Evolutionary conservation across 2,113 vertebrate genomes (phyloP).

Genomic region (Collichthys lucidus): DNA sequence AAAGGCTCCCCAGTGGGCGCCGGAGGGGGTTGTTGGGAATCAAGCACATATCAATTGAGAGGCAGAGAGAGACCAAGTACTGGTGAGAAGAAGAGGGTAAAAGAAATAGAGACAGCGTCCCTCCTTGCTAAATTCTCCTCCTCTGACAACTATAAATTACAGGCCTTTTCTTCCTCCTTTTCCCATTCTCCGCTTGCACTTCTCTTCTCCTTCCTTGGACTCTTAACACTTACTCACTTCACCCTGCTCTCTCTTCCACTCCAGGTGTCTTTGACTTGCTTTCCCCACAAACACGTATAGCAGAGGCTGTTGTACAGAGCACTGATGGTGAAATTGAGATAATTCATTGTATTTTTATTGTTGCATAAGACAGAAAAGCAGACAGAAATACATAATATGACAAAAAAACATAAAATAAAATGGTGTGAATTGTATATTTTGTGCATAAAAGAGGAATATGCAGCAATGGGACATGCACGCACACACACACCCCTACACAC

Average conservation of each 20-base stretch:
- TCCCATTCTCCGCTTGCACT: constrained; percentile 1
- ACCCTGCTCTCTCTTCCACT: background rate
- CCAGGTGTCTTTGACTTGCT: constrained; percentile 12
- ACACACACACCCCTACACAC: constrained; percentile 42
- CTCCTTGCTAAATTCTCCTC: constrained; percentile 4
- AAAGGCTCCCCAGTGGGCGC: constrained; percentile 95
- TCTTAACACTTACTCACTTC: background rate
- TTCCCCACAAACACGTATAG: constrained; percentile 17
- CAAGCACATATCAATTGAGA: constrained; percentile 99
- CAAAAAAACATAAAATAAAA: background rate
- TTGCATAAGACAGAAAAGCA: background rate
- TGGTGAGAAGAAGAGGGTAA: constrained; percentile 86
- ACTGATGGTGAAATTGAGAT: background rate
- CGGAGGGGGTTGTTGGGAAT: constrained; percentile 96
- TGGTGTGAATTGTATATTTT: background rate
- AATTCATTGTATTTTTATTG: background rate
- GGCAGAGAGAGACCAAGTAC: constrained; percentile 84
- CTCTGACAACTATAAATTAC: constrained; percentile 48
- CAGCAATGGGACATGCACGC: constrained; percentile 34
- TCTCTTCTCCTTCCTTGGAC: background rate
- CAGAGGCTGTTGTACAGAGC: constrained; percentile 4
- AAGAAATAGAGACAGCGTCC: constrained; percentile 41
- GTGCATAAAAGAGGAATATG: background rate
- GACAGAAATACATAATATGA: constrained; percentile 77
- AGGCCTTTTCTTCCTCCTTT: constrained; percentile 17